These are phyloP conservation scores for Frieseomelitta varia DNA, from an alignment of 1,140 invertebrate species.

Conservation along the genomic window DNA sequence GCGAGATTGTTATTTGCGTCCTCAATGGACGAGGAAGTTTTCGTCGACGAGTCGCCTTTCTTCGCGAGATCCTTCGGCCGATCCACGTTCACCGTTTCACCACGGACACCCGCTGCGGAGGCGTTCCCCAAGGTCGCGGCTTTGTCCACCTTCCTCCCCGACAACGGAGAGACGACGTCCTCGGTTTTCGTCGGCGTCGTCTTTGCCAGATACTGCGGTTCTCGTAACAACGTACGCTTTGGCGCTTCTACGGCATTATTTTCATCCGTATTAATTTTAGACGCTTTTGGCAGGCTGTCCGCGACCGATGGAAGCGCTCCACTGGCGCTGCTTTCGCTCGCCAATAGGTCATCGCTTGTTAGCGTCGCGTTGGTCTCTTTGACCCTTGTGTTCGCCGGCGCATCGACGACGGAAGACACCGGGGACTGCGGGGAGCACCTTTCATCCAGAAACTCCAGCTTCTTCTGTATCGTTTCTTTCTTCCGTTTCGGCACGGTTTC, in stretches of 20 bases:
- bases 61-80: neutral
- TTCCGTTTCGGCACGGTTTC: neutral
- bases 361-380: neutral
- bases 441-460: neutral
- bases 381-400: neutral
- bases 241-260: constrained; percentile 70
- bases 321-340: constrained; percentile 46
- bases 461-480: neutral
- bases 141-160: constrained; percentile 51
- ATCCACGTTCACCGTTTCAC: neutral
- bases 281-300: constrained; percentile 65
- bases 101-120: neutral
- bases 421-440: neutral
- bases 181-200: constrained; percentile 14
- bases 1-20: constrained; percentile 1
- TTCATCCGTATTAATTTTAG: constrained; percentile 71
- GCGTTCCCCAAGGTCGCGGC: constrained; percentile 49
- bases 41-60: neutral
- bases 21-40: neutral
- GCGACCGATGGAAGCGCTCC: constrained; percentile 26
- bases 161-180: constrained; percentile 37
- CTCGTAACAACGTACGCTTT: constrained; percentile 61
- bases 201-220: constrained; percentile 54
- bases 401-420: neutral
- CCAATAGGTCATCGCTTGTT: constrained; percentile 25